These are phyloP conservation scores for Varroa destructor DNA, from an alignment of 1,140 invertebrate species.

Conservation along the genomic window DNA sequence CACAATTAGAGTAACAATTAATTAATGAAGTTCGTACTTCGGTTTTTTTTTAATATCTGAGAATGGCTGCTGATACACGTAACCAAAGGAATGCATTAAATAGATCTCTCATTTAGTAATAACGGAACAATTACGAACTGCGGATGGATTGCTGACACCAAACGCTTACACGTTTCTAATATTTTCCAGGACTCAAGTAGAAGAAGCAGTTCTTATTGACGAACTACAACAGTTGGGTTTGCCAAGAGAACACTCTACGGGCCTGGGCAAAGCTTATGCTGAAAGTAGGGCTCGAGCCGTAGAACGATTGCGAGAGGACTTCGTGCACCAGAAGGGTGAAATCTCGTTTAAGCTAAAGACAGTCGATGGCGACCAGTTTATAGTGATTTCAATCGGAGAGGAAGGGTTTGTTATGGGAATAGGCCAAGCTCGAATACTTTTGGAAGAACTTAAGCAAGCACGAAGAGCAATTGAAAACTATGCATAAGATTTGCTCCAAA, in stretches of 20 bases:
- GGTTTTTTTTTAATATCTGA: too few relatives aligned
- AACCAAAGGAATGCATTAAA: too few relatives aligned
- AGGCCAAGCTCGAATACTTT: neutral
- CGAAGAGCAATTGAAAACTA: neutral
- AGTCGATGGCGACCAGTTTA: neutral
- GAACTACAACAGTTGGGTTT: slow-evolving; percentile 22
- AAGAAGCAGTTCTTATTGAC: slow-evolving; percentile 4
- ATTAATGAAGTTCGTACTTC: too few relatives aligned
- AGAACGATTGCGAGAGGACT: neutral
- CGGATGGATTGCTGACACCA: too few relatives aligned
- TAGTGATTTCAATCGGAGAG: neutral
- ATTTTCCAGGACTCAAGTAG: slow-evolving; percentile 10
- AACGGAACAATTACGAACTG: too few relatives aligned
- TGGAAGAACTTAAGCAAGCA: slow-evolving; percentile 7
- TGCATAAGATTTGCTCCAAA: too few relatives aligned
- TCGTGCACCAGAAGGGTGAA: neutral
- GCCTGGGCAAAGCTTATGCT: slow-evolving; percentile 11
- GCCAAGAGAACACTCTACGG: slow-evolving; percentile 16
- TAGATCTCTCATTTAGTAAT: too few relatives aligned
- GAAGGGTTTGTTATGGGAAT: slow-evolving; percentile 5
- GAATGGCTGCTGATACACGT: too few relatives aligned
- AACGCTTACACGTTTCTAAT: too few relatives aligned
- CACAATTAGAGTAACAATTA: too few relatives aligned
- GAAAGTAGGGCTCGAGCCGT: slow-evolving; percentile 9
- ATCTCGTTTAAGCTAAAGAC: slow-evolving; percentile 2